phyloP scores from a whole-genome alignment of 2,888 invertebrate species.

The Drosophila barbarae region DNA sequence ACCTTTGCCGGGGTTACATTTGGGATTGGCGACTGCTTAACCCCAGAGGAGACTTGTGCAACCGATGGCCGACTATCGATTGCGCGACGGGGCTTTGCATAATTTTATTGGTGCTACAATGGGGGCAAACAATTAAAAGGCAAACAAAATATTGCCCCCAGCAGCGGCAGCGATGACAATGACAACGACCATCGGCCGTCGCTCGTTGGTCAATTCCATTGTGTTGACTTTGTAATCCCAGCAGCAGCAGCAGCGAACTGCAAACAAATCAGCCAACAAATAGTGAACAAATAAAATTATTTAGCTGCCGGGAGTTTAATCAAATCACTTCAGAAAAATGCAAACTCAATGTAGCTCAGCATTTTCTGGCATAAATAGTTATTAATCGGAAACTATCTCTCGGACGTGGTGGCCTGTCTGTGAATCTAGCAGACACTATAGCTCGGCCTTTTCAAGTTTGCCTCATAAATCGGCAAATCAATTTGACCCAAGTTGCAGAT shows the following conservation, averaged over 20 bases:
- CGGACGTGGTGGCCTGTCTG: too few species aligned
- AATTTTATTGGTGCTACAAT: conserved; percentile 41
- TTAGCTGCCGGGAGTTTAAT: conserved; percentile 30
- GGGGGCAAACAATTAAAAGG: conserved; percentile 47
- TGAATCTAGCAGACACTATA: conserved; percentile 7
- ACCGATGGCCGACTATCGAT: conserved; percentile 33
- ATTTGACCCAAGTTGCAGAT: conserved; percentile 58
- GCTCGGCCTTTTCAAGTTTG: conserved; percentile 3
- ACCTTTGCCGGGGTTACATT: neutral
- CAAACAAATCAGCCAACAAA: conserved; percentile 41
- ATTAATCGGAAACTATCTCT: neutral
- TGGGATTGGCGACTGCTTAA: neutral
- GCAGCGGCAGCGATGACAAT: conserved; percentile 18
- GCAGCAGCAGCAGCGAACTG: conserved; percentile 9
- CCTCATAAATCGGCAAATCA: conserved; percentile 53
- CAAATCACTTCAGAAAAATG: neutral
- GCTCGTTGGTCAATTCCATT: conserved; percentile 40
- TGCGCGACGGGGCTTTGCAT: conserved; percentile 43
- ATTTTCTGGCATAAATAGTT: neutral
- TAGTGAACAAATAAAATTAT: conserved; percentile 39
- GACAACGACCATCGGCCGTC: conserved; percentile 4
- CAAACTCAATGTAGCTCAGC: neutral
- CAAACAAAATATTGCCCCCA: conserved; percentile 30
- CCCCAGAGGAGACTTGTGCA: conserved; percentile 19
- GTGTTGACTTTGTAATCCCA: conserved; percentile 45